Evolutionary conservation across 2,797 vertebrate genomes (phyloP).

Genomic region (Sebastiscus tertius): DNA sequence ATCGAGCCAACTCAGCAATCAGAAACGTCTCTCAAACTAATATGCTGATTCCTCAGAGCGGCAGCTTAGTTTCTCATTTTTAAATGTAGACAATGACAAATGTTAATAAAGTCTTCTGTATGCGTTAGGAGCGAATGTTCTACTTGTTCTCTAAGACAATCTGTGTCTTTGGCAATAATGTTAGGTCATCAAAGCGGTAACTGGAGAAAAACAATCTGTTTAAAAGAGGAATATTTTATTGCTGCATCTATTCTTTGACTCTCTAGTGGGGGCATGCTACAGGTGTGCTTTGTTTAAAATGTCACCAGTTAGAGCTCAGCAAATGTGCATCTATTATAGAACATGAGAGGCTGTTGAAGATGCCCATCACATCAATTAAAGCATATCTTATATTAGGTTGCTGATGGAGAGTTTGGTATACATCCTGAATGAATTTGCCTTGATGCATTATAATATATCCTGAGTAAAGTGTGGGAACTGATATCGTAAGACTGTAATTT

Average conservation of each 20-base stretch:
- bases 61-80: not conserved
- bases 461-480: not conserved
- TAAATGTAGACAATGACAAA: not conserved
- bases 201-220: not conserved
- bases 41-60: not conserved
- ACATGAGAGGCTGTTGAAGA: slow-evolving; percentile 20
- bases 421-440: not conserved
- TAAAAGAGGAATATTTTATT: not conserved
- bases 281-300: slow-evolving; percentile 22
- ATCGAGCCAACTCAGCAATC: not conserved
- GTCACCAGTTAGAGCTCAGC: not conserved
- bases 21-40: not conserved
- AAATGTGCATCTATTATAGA: slow-evolving; percentile 14
- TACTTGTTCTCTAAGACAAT: not conserved
- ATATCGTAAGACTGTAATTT: slow-evolving; percentile 8
- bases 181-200: not conserved
- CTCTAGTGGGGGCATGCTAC: not conserved
- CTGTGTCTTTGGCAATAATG: not conserved
- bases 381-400: slow-evolving; percentile 1
- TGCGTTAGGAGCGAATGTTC: slow-evolving; percentile 1
- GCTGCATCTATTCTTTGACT: not conserved
- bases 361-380: slow-evolving; percentile 14
- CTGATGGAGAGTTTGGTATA: not conserved
- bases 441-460: not conserved
- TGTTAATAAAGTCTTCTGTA: not conserved